Evolutionary conservation across 2,888 invertebrate genomes (phyloP), one percentile per base, ranked within the genome.

Genomic region (Dione vanillae): DNA sequence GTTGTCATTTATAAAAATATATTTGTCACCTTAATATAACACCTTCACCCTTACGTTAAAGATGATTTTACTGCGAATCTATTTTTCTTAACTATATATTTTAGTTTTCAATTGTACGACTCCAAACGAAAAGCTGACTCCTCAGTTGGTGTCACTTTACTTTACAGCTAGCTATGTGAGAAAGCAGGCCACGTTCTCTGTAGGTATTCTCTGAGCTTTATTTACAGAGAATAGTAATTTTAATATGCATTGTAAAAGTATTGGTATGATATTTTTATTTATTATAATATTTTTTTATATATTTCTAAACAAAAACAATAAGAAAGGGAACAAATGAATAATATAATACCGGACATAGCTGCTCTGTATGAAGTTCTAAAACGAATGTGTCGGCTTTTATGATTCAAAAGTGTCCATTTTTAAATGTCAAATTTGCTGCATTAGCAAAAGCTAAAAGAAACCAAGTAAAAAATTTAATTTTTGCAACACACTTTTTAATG

Each of bases 101-200:
- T 16, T 11, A 49, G 65, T 67, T 51, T 67, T 40, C 35, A 11
- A 56, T 19, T 72, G 51, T 74, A 71, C 71, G 58, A 58, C 45
- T 54, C 64, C 65, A 61, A 69, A 69, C 71, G 75, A 78, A 77
- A 76, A 75, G 87, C 87, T 88, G 88, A 88, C 82, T 78, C 77
- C 70, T 77, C 79, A 78, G 58, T 77, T 65, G 82, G 88, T 88
- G 83, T 90, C 85, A 75, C 76, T 84, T 90, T 90, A 85, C 89
- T 54, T 54, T 54, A 81, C 80, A 71, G 72, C 75, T 75, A 71
- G 72, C 75, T 75, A 79, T 76, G 72, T 76, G 76, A 75, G 77
- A 79, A 79, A 78, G 75, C 75, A 76, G 78, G 78, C 76, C 77
- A 75, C 67, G 49, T 62, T 68, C 45, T 54, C 58, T 65, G 67